Conservation (phyloP, 37 sponge, comb jelly and placozoan species). For the Chondrilla cf. caribensis region DNA sequence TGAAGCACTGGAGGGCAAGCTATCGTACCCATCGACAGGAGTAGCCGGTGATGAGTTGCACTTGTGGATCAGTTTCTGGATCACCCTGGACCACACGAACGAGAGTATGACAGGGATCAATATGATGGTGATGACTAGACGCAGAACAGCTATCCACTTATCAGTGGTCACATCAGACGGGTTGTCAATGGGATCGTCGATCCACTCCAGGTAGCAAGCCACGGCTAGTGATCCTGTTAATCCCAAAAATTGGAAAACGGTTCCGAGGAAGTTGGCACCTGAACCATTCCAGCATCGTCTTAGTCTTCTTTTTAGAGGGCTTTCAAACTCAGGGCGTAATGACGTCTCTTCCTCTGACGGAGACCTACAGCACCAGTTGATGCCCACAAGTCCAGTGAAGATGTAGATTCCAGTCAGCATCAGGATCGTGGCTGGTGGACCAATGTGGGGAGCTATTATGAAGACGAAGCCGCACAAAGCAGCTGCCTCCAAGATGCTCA, state of each 20-base stretch:
- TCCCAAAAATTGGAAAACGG: neutral
- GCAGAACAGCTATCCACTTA: neutral
- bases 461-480: constrained; percentile 48
- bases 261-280: neutral
- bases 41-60: neutral
- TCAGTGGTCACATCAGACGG: neutral
- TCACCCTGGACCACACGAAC: constrained; percentile 18
- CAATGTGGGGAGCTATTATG: constrained; percentile 24
- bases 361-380: neutral
- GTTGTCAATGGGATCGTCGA: neutral
- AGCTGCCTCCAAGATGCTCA: neutral
- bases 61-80: constrained; percentile 12
- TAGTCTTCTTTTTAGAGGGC: neutral
- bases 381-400: constrained; percentile 23
- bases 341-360: neutral
- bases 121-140: neutral
- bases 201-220: neutral
- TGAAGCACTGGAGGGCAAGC: neutral
- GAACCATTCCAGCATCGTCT: neutral
- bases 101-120: constrained; percentile 22
- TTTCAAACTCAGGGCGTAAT: neutral
- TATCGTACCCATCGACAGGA: neutral
- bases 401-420: constrained; percentile 45
- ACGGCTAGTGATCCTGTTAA: neutral
- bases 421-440: constrained; percentile 38